Base-by-base conservation (phyloP, 1,140 invertebrate genomes). In the Aleiodes sp. region DNA sequence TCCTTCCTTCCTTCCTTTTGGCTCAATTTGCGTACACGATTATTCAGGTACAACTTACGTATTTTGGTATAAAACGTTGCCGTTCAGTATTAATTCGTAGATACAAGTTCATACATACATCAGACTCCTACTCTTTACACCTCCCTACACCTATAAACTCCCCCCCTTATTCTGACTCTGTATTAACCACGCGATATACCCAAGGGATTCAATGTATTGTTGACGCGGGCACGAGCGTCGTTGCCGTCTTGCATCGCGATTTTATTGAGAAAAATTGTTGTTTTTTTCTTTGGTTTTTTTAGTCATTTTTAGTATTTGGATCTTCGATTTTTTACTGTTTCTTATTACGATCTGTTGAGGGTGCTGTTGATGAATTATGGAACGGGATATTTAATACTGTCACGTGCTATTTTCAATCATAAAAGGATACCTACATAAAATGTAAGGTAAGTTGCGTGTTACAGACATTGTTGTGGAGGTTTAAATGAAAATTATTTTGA, bases 1-100 rank as follows among this genome's bases (percentile, higher is more conserved):
- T 78, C 72, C 76, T 68, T 72, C 65, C 75, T 68, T 71, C 68
- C 68, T 60, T 66, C 68, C 70, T 69, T 65, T 60, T 56, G 39
- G 41, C 43, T 65, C 56, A 57, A 39, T 67, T 70, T 33, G 19
- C 37, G 35, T 33, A 8, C 29, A 31, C 21, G 19, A 43, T 65
- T 16, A 57, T 65, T n/a, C 21, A 8, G 21, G 21, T 24, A n/a
- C 14, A 43, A 52, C 26, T 24, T 28, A 60, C 60, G 61, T 35
- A 41, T 65, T 43, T 65, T 39, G 70, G 12, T 62, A 33, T 28
- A 63, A 39, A 35, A 39, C 52, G 61, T 21, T 19, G 6, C 4
- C 56, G n/a, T 0, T 14, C 26, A 24, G 12, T 24, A 59, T 59
- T 59, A 31, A 29, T 29, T 29, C 56, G 56, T 59, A 28, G 10